Base-by-base conservation (phyloP, 2,113 vertebrate species). In the Lepus europaeus region DNA sequence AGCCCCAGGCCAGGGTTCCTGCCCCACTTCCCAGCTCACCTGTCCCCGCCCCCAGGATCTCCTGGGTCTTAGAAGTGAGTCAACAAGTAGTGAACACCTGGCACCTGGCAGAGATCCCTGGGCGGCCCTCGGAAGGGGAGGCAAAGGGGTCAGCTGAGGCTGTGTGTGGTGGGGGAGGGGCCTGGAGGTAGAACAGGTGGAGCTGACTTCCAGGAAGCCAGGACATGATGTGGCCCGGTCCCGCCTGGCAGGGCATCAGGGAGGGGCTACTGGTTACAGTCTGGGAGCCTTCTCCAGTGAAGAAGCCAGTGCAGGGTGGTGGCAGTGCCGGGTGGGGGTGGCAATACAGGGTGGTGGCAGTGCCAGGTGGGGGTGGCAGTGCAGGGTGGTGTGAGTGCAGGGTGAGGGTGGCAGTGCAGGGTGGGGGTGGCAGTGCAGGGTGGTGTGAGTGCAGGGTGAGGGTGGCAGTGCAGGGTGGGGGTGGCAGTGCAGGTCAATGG, bases 151-250 rank as follows among this genome's bases (percentile, higher is more conserved):
- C 76, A 23, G 27, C 27, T 27, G 27, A 22, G 23, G 3, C 7
- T 19, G 2, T 0, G 2, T 1, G 2, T 29, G 1, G 0, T 31
- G 3, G 1, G 11, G 61, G 4, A 22, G 7, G 12, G 70, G 13
- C 16, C 4, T 25, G 27, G 72, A 51, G 68, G 59, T 27, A 51
- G 27, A 84, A 53, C 22, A 36, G 61, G 25, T 3, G 3, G 74
- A 13, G 39, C 80, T 36, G 64, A 70, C 64, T 92, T 93, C 85
- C 86, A 39, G 93, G 91, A 93, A 94, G 61, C 39, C 0, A 0
- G 49, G 76, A 39, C 19, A 9, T 19, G 51, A 14, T 36, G 22
- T 27, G 51, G 51, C 36, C 29, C 13, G 20, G 19, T 25, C 56
- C 29, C n/a, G 12, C 27, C 22, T 14, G 0, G 39, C 20, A 45